Evolutionary conservation across 2,797 vertebrate genomes (phyloP).

Genomic region (Chaenodraco wilsoni): DNA sequence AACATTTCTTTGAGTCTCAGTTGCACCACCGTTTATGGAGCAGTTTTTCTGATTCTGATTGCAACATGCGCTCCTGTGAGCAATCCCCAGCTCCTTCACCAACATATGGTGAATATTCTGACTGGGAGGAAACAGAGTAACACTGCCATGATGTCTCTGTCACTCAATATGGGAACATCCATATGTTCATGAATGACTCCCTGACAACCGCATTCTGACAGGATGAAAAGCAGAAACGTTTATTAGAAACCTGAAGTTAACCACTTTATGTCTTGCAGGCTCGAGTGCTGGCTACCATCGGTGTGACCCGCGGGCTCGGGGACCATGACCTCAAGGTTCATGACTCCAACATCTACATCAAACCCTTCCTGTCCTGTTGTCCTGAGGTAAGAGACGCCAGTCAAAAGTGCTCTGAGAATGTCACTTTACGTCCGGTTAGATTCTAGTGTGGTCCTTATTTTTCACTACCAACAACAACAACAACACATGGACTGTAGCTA

Average conservation of each 20-base stretch:
- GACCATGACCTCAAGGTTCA: slow-evolving; percentile 98
- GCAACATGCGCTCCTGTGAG: not conserved
- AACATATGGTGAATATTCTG: not conserved
- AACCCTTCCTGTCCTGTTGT: slow-evolving; percentile 95
- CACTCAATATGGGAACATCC: not conserved
- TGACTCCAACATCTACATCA: slow-evolving; percentile 98
- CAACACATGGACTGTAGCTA: no score
- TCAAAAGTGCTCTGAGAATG: not conserved
- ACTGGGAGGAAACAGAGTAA: slow-evolving; percentile 4
- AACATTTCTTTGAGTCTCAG: slow-evolving; percentile 1
- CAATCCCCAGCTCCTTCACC: not conserved
- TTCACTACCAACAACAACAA: no score
- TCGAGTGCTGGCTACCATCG: slow-evolving; percentile 97
- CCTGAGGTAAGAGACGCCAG: slow-evolving; percentile 88
- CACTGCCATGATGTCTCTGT: not conserved
- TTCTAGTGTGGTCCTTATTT: no score
- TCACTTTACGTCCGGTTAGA: not conserved
- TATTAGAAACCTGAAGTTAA: not conserved
- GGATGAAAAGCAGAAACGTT: not conserved
- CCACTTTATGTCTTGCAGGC: slow-evolving; percentile 82
- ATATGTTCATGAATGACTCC: slow-evolving; percentile 6
- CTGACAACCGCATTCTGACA: not conserved
- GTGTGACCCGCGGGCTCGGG: slow-evolving; percentile 95
- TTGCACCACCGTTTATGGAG: not conserved
- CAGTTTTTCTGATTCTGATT: not conserved